These are phyloP conservation scores for Papilio machaon DNA, from an alignment of 1,140 invertebrate species.

Conservation along the genomic window DNA sequence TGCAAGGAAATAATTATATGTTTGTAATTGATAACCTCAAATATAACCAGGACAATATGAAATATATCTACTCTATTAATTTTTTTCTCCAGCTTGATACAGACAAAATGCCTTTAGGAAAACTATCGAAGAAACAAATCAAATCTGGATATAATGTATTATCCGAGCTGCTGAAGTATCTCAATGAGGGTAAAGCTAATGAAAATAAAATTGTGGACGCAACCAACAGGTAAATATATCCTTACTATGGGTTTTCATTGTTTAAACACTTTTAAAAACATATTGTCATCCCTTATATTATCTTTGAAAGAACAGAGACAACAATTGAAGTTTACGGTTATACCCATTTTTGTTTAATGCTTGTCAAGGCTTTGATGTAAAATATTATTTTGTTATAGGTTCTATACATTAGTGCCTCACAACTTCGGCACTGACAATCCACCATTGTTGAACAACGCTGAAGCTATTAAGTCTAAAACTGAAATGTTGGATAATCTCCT, in stretches of 20 bases:
- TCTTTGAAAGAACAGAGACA: neutral
- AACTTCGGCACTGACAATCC: constrained; percentile 94
- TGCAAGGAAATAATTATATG: neutral
- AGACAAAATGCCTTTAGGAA: constrained; percentile 98
- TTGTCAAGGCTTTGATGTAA: neutral
- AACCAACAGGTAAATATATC: constrained; percentile 86
- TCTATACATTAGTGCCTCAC: constrained; percentile 97
- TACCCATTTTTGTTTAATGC: neutral
- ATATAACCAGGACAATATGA: too few relatives aligned
- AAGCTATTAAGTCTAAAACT: constrained; percentile 92
- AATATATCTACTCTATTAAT: constrained; percentile 13
- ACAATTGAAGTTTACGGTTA: neutral
- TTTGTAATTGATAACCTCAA: neutral
- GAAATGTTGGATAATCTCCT: constrained; percentile 96
- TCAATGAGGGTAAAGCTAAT: constrained; percentile 81
- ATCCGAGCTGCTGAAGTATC: constrained; percentile 87
- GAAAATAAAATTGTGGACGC: constrained; percentile 88
- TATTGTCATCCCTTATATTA: neutral
- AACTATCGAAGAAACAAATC: constrained; percentile 96
- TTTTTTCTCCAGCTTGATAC: constrained; percentile 88
- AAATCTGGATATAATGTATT: constrained; percentile 92
- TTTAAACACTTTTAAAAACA: neutral
- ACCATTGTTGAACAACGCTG: constrained; percentile 89
- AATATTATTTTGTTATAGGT: constrained; percentile 74
- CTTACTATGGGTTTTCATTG: neutral